Evolutionary conservation across 2,888 invertebrate species (phyloP), one percentile per base, ranked within the genome.

Genomic region (Polyploca ridens): DNA sequence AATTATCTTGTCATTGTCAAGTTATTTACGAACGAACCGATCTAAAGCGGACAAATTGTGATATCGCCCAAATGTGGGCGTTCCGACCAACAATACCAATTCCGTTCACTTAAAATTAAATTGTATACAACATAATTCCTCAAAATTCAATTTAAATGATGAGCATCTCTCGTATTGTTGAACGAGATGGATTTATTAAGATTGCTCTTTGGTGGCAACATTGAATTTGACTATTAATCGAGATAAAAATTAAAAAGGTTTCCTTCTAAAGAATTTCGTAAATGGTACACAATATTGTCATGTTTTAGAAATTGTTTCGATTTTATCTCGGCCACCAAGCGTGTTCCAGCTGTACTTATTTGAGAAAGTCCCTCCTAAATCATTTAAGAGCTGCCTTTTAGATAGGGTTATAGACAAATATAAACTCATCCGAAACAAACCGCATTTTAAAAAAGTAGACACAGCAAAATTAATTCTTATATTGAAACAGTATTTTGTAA

Each of bases 61-160:
- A 49, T 49, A 49, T 16, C 7, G n/a, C 49, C 16, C n/a, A 16
- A 16, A 49, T 49, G 49, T 49, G 49, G 49, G 49, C 49, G 49
- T 49, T 4, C 49, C 41, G 14, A 46, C 46, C 49, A 49, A 49
- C 49, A 49, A 49, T 49, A 16, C n/a, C 8, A n/a, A 16, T 49
- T 6, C 16, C 49, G 49, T 49, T 16, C 16, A 49, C 16, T n/a
- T 49, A 49, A 49, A 49, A 49, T 49, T 49, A 49, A 49, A 49
- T 49, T 49, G 49, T 49, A 16, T 49, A 49, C 49, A 16, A n/a
- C n/a, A 49, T 49, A 49, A 49, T 49, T 49, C 49, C 49, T n/a
- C 49, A 49, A 49, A 49, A 49, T 49, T 49, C 16, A 49, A 49
- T 49, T 49, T 49, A 49, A 49, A 49, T 49, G 49, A 49, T 49